phyloP scores from a whole-genome alignment of 92 coral and sea anemone species.

The Palythoa grandiflora region DNA sequence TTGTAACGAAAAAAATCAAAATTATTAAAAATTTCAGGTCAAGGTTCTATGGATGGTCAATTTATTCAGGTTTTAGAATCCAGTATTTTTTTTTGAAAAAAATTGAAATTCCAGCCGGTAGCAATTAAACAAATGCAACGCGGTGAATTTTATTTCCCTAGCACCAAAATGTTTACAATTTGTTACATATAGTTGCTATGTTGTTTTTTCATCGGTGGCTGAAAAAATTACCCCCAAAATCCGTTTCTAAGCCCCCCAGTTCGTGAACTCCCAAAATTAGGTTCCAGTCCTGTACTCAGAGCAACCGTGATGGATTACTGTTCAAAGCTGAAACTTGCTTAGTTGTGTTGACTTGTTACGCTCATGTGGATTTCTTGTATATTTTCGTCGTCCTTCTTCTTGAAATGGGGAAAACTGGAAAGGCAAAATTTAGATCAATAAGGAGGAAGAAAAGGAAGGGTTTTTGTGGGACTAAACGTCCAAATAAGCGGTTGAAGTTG shows the following conservation, averaged over 20 bases:
- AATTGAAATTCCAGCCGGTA: conserved; percentile 26
- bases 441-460: conserved; percentile 18
- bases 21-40: neutral
- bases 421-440: conserved; percentile 15
- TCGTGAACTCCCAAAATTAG: conserved; percentile 18
- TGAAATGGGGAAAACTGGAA: conserved; percentile 28
- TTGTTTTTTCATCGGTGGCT: conserved; percentile 15
- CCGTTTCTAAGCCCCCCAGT: conserved; percentile 27
- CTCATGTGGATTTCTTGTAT: neutral
- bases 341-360: conserved; percentile 9
- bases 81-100: neutral
- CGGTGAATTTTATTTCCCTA: conserved; percentile 26
- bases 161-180: conserved; percentile 39
- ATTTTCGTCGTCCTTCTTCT: conserved; percentile 22
- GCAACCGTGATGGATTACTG: conserved; percentile 4
- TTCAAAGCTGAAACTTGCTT: neutral
- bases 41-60: too few relatives aligned
- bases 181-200: conserved; percentile 42
- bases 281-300: conserved; percentile 7
- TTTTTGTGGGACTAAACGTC: conserved; percentile 9
- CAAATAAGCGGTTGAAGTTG: conserved; percentile 19
- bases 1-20: neutral
- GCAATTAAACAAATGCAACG: conserved; percentile 32
- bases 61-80: too few relatives aligned
- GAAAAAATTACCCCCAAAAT: conserved; percentile 40